phyloP scores from a whole-genome alignment of 2,888 invertebrate species.

The Steinernema scapterisci region DNA sequence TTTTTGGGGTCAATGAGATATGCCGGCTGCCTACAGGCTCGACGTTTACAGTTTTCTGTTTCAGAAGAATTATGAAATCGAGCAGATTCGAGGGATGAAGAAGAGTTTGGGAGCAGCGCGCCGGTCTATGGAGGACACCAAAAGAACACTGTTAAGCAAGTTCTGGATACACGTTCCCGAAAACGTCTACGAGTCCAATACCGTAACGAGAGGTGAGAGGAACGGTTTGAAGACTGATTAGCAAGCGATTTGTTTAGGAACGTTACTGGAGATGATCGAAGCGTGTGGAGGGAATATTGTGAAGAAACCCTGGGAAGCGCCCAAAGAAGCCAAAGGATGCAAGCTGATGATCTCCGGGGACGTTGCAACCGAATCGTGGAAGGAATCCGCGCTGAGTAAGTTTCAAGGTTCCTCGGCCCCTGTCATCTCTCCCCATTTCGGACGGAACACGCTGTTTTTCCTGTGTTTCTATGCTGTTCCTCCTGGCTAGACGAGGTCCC shows the following conservation, averaged over 20 bases:
- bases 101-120: too few relatives aligned
- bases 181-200: background rate
- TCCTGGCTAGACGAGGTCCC: conserved; percentile 6
- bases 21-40: too few relatives aligned
- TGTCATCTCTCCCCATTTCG: too few relatives aligned
- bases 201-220: background rate
- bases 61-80: too few relatives aligned
- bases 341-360: background rate
- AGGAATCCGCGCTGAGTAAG: background rate
- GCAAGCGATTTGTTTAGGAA: background rate
- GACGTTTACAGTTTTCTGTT: too few relatives aligned
- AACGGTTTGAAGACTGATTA: background rate
- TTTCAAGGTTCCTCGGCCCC: background rate
- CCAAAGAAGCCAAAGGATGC: background rate
- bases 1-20: too few relatives aligned
- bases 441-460: background rate
- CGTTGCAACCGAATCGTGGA: background rate
- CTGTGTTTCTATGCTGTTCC: background rate
- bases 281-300: background rate
- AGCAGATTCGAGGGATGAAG: too few relatives aligned
- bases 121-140: background rate
- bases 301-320: background rate
- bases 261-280: background rate
- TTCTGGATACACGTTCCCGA: background rate
- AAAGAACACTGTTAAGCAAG: background rate